phyloP scores from a whole-genome alignment of 2,888 invertebrate genomes.

The Fragum sueziense region DNA sequence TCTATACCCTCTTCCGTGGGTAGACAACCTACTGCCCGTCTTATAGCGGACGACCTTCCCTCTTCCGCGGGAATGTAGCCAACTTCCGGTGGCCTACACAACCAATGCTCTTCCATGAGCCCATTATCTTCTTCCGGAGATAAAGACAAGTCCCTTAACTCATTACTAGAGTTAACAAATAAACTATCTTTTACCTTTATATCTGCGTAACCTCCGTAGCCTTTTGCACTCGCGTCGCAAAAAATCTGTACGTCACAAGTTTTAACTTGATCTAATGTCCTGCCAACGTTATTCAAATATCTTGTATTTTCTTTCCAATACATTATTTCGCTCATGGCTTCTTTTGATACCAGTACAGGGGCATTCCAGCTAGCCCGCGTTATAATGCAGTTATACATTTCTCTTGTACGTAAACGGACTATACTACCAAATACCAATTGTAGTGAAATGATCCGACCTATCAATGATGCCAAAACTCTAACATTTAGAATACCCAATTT shows the following conservation, averaged over 20 bases:
- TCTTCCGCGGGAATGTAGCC: too few species aligned
- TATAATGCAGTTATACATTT: constrained; percentile 1
- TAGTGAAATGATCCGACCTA: constrained; percentile 26
- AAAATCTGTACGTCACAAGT: background rate
- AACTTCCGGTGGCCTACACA: too few species aligned
- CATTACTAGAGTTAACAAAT: too few species aligned
- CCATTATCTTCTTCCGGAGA: too few species aligned
- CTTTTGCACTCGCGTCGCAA: background rate
- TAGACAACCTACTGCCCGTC: too few species aligned
- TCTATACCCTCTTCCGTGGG: too few species aligned
- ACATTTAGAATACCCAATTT: background rate
- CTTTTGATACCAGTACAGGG: background rate
- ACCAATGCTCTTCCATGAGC: too few species aligned
- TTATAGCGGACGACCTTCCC: too few species aligned
- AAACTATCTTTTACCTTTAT: too few species aligned
- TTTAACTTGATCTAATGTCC: background rate
- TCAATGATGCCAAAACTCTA: constrained; percentile 7
- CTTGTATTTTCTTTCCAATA: constrained; percentile 18
- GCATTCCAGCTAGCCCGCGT: constrained; percentile 25
- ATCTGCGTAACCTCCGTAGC: too few species aligned
- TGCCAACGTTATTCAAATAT: constrained; percentile 10
- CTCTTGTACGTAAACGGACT: constrained; percentile 13
- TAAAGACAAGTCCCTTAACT: too few species aligned
- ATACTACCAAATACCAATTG: constrained; percentile 17
- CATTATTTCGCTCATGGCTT: constrained; percentile 1